Evolutionary conservation across 1,140 invertebrate species (phyloP).

Genomic region (Penaeus vannamei): DNA sequence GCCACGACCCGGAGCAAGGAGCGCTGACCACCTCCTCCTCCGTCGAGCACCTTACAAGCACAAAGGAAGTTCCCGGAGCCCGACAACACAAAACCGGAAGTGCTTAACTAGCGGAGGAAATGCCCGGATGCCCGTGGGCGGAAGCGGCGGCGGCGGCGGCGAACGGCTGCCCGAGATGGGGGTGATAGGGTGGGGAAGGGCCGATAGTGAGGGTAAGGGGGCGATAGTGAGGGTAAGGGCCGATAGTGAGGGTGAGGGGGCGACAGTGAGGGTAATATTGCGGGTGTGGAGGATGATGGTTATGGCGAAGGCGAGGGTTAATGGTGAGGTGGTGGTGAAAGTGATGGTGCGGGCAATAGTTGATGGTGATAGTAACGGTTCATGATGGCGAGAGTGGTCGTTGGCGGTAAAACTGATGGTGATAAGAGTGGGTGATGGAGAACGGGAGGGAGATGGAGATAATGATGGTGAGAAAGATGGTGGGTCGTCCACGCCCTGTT

Average conservation of each 20-base stretch:
- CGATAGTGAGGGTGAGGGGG: neutral
- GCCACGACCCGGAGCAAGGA: too few relatives aligned
- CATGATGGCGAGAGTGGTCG: too few relatives aligned
- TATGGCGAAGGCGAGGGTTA: too few relatives aligned
- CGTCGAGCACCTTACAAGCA: neutral
- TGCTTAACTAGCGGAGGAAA: slow-evolving; percentile 49
- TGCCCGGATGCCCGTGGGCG: slow-evolving; percentile 57
- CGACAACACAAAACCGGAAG: slow-evolving; percentile 50
- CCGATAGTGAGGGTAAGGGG: neutral
- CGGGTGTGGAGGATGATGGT: too few relatives aligned
- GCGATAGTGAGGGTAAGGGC: neutral
- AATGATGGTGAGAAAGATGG: neutral
- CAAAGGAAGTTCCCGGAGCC: slow-evolving; percentile 10
- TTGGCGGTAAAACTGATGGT: too few relatives aligned
- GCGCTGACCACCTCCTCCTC: too few relatives aligned
- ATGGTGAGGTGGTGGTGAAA: too few relatives aligned
- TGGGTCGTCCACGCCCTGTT: neutral
- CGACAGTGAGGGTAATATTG: too few relatives aligned
- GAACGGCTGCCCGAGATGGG: neutral
- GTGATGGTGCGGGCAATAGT: too few relatives aligned
- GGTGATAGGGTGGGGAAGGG: neutral
- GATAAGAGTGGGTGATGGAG: too few relatives aligned
- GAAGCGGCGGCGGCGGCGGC: slow-evolving; percentile 24
- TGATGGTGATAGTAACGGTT: too few relatives aligned
- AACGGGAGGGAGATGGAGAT: too few relatives aligned